Evolutionary conservation across 2,797 vertebrate genomes (phyloP).

Genomic region (Bradypodion ventrale): DNA sequence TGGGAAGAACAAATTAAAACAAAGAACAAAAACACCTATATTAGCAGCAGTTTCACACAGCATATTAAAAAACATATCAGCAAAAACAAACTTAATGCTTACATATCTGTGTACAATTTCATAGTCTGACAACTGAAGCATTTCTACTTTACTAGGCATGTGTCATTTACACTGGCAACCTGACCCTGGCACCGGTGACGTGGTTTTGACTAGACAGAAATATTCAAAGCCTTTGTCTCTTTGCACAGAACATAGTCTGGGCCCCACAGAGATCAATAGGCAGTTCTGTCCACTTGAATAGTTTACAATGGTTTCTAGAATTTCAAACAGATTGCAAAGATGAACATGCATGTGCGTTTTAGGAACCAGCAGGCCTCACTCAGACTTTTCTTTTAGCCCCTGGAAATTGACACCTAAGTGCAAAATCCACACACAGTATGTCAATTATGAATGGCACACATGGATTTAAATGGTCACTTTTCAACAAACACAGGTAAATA

Average conservation of each 20-base stretch:
- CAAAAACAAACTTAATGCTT: conserved; percentile 18
- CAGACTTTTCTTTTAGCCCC: not conserved
- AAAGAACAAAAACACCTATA: conserved; percentile 70
- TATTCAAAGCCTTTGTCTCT: conserved; percentile 1
- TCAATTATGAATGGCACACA: not conserved
- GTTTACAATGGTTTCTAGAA: not conserved
- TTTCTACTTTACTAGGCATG: conserved; percentile 1
- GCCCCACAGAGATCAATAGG: not conserved
- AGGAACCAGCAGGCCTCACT: not conserved
- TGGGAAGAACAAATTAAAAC: conserved; percentile 81
- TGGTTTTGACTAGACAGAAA: not conserved
- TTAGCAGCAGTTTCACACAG: conserved; percentile 76
- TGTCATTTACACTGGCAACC: not conserved
- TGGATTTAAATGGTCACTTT: not conserved
- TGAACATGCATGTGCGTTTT: conserved; percentile 7
- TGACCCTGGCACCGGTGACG: conserved; percentile 6
- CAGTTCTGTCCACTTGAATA: not conserved
- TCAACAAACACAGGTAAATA: not conserved
- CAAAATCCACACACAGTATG: not conserved
- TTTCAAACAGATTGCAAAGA: not conserved
- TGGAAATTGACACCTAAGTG: not conserved
- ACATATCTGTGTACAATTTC: conserved; percentile 2
- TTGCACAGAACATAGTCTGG: not conserved
- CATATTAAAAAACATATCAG: conserved; percentile 47
- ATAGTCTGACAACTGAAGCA: not conserved